Percentiles rank a stretch among this genome's conserved stretches.
Evolutionary conservation across 2,888 invertebrate genomes (phyloP).

Genomic region (Falcaria lacertinaria): DNA sequence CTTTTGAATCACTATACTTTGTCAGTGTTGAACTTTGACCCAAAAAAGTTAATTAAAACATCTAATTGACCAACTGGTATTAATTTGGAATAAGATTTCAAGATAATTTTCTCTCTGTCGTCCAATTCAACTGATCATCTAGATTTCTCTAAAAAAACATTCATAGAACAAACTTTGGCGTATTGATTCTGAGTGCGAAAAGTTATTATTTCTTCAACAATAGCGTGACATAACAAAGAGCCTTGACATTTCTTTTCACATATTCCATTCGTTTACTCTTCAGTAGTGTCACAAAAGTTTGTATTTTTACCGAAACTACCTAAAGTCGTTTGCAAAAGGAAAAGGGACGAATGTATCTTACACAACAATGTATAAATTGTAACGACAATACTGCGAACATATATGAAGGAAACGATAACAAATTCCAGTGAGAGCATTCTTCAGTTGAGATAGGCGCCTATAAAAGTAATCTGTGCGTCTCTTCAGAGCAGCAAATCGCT

Average conservation of each 20-base stretch:
- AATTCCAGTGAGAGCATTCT: slow-evolving; percentile 17
- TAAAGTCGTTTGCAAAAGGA: background rate
- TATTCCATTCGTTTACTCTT: background rate
- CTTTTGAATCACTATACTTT: too few relatives aligned
- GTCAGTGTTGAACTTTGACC: too few relatives aligned
- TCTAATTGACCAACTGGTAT: too few relatives aligned
- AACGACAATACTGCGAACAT: slow-evolving; percentile 5
- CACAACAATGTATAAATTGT: slow-evolving; percentile 17
- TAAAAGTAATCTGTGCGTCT: slow-evolving; percentile 29
- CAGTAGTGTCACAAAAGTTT: background rate
- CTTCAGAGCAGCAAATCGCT: slow-evolving; percentile 10
- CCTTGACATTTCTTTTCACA: background rate
- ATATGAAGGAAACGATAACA: slow-evolving; percentile 12
- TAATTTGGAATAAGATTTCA: background rate
- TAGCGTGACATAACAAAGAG: background rate
- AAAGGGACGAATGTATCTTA: background rate
- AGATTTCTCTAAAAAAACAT: too few relatives aligned
- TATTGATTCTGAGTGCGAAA: background rate
- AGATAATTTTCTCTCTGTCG: too few relatives aligned
- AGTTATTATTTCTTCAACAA: background rate
- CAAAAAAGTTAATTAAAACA: too few relatives aligned
- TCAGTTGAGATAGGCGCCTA: slow-evolving; percentile 19
- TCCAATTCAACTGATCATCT: too few relatives aligned
- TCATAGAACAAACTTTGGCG: background rate
- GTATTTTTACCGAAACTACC: background rate